phyloP scores from a whole-genome alignment of 2,113 vertebrate genomes.

The Nymphicus hollandicus region DNA sequence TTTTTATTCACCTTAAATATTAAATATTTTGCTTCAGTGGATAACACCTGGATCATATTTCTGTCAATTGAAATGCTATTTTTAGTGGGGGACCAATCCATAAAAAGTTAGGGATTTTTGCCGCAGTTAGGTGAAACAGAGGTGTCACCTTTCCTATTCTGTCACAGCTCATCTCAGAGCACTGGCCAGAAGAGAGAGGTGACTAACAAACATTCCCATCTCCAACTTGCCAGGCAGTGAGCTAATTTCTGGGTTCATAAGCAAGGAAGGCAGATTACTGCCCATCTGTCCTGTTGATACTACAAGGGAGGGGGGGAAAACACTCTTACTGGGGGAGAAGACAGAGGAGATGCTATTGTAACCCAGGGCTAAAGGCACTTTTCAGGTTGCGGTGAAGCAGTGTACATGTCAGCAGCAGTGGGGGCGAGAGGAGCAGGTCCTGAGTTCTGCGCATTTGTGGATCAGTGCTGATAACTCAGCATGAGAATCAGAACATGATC shows the following conservation, averaged over 20 bases:
- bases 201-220: background rate
- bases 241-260: background rate
- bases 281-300: background rate
- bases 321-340: background rate
- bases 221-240: background rate
- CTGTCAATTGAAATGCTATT: background rate
- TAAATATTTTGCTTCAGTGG: background rate
- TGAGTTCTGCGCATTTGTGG: background rate
- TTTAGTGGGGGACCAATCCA: background rate
- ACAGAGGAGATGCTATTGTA: background rate
- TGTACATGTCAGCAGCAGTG: background rate
- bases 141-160: background rate
- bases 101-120: background rate
- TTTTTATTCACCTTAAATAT: background rate
- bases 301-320: background rate
- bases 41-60: background rate
- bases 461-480: background rate
- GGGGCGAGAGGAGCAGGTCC: background rate
- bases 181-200: background rate
- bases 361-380: background rate
- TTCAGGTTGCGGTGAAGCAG: background rate
- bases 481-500: background rate
- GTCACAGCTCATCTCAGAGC: background rate
- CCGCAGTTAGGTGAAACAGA: background rate
- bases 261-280: background rate